These are phyloP conservation scores for Charadrius vociferus DNA, from an alignment of 2,113 vertebrate species.

Conservation along the genomic window DNA sequence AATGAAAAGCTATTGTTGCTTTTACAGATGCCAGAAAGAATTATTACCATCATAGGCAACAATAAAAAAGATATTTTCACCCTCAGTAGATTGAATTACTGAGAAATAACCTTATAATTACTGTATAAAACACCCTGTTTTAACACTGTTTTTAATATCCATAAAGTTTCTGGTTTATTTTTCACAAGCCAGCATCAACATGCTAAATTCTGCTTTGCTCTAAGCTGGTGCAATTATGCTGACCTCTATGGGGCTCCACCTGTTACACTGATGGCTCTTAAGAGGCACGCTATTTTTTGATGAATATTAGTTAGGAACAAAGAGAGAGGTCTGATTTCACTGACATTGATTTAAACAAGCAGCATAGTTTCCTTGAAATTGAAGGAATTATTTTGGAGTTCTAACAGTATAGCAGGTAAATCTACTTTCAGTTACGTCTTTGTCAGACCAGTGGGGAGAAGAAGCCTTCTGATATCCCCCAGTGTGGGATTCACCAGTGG, in stretches of 20 bases:
- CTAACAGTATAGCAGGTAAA: not conserved
- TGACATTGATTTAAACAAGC: not conserved
- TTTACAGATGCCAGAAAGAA: conserved; percentile 54
- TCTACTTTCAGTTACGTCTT: not conserved
- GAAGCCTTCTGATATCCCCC: not conserved
- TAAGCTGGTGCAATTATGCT: not conserved
- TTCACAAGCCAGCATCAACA: not conserved
- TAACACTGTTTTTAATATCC: conserved; percentile 43
- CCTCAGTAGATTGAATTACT: conserved; percentile 38
- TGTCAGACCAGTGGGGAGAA: not conserved
- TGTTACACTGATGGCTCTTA: not conserved
- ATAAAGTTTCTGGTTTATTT: conserved; percentile 44
- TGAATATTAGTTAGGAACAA: not conserved
- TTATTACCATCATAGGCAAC: conserved; percentile 40
- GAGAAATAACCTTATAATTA: conserved; percentile 61
- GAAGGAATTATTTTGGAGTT: not conserved
- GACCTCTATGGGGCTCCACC: not conserved
- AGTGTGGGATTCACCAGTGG: not conserved
- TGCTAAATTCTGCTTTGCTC: not conserved
- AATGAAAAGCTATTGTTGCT: conserved; percentile 62
- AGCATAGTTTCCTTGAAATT: not conserved
- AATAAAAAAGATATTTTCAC: conserved; percentile 62
- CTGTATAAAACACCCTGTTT: conserved; percentile 41
- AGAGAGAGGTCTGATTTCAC: not conserved
- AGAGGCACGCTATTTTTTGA: not conserved